Base-by-base conservation (phyloP, 2,797 vertebrate species). In the Cyclura pinguis region DNA sequence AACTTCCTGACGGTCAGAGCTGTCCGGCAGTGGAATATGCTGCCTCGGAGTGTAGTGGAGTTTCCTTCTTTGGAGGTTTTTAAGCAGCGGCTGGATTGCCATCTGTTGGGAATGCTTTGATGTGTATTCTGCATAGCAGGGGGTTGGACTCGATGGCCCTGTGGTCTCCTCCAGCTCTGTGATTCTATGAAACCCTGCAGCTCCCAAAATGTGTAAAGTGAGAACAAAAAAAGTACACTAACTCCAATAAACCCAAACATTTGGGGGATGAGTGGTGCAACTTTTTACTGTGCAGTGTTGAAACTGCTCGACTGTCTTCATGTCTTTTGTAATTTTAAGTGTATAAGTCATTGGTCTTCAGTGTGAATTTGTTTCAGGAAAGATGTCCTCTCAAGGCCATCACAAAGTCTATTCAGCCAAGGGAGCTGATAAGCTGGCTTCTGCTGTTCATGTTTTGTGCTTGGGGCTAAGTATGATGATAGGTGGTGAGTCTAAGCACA, bases 391-490 rank as follows among this genome's bases (percentile, higher is more conserved):
- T 78, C 59, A 69, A 85, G 76, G n/a, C 74, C 16, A 55, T n/a
- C 35, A 4, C n/a, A 67, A 59, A 29, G 10, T 67, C 13, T 67
- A 27, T 74, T 73, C 29, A 50, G 38, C 0, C 3, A 32, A 9
- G 47, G 38, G 55, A 55, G 42, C 12, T 55, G 13, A 20, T 73
- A 80, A 74, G 27, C 12, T 42, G 76, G 27, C 76, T 72, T 52
- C 38, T 59, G 47, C 14, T 42, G n/a, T 59, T 76, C 22, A 12
- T 18, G 29, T 80, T n/a, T 86, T 1, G 0, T 85, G 89, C 90
- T 81, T 80, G 67, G 62, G 16, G 42, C 73, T 88, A 72, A 93
- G 50, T 38, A 24, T 80, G 55, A 72, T 69, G 55, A 67, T 69
- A 88, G 74, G 29, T 81, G 74, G 38, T 76, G 55, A 82, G 76